phyloP scores from a whole-genome alignment of 2,113 vertebrate genomes.

The Peromyscus californicus region DNA sequence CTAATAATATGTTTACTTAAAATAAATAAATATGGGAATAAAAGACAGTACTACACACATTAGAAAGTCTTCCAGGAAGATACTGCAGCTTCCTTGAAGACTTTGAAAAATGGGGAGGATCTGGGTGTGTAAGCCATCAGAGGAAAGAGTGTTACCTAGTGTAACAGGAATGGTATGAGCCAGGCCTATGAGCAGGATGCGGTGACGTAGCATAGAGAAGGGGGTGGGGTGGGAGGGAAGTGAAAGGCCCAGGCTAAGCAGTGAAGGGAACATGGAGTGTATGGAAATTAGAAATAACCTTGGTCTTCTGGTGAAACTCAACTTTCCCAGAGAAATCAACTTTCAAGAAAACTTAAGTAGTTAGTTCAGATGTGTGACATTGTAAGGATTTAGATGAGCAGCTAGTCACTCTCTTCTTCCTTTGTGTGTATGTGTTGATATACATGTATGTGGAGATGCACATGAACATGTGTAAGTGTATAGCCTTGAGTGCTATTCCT shows the following conservation, averaged over 20 bases:
- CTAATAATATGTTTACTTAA: not conserved
- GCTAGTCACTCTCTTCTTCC: not conserved
- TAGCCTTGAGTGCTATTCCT: not conserved
- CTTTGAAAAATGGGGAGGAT: not conserved
- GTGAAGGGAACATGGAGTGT: not conserved
- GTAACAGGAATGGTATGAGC: not conserved
- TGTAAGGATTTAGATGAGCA: not conserved
- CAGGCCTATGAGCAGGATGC: too few relatives aligned
- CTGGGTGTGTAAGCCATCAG: not conserved
- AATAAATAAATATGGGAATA: constrained; percentile 8
- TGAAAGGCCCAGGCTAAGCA: not conserved
- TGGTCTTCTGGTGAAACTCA: not conserved
- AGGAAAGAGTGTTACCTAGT: not conserved
- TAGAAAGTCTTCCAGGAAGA: not conserved
- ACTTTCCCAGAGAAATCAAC: not conserved
- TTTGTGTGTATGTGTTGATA: not conserved
- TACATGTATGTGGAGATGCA: not conserved
- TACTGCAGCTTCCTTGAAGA: not conserved
- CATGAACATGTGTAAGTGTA: not conserved
- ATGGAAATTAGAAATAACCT: not conserved
- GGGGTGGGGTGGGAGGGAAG: not conserved
- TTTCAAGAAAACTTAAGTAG: not conserved
- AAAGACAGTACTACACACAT: not conserved
- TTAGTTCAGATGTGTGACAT: not conserved
- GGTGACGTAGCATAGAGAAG: too few relatives aligned